Evolutionary conservation across 2,797 vertebrate genomes (phyloP), one percentile per base, ranked within the genome.

Genomic region (Ctenopoma kingsleyae): DNA sequence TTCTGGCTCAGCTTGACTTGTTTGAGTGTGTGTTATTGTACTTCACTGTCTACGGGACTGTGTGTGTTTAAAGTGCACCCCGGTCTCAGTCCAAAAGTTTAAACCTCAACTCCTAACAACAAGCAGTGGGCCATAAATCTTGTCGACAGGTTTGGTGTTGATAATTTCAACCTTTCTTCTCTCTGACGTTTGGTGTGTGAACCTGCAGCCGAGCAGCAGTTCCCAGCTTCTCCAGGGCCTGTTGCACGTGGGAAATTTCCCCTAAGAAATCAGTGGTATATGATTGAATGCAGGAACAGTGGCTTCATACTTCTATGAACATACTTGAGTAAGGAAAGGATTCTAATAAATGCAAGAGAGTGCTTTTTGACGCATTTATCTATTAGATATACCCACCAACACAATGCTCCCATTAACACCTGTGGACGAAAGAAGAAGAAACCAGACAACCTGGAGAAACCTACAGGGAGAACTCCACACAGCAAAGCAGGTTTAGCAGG

Each of bases 41-140:
- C 36, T 13, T 17, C 17, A 16, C 4, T 3, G 17, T 43, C 17
- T 17, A 2, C 2, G 8, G 16, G 16, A 16, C 6, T 43, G 41
- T 71, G 44, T 51, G 74, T 65, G 63, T 55, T 57, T 63, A 15
- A 71, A 56, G 65, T 58, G 40, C 47, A 46, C 51, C 49, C 49
- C 55, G 6, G n/a, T 51, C 52, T 36, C 17, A 32, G 16, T 63
- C 32, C 17, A 44, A 71, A 66, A 67, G 66, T 76, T 67, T 60
- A 76, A 77, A 72, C 60, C 64, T 68, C 50, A 77, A 76, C 67
- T 76, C 32, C 27, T 48, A 75, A 73, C 74, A 20, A 73, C 83
- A 74, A 79, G 76, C 40, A 74, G 48, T 52, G 80, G 70, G 6
- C 76, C 84, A 94, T 94, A 93, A 94, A 95, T 95, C 94, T 91